A percentile compares a stretch with the other conserved stretches of the same genome.
Evolutionary conservation across 2,113 vertebrate species (phyloP).

Genomic region (Nothocercus julius): DNA sequence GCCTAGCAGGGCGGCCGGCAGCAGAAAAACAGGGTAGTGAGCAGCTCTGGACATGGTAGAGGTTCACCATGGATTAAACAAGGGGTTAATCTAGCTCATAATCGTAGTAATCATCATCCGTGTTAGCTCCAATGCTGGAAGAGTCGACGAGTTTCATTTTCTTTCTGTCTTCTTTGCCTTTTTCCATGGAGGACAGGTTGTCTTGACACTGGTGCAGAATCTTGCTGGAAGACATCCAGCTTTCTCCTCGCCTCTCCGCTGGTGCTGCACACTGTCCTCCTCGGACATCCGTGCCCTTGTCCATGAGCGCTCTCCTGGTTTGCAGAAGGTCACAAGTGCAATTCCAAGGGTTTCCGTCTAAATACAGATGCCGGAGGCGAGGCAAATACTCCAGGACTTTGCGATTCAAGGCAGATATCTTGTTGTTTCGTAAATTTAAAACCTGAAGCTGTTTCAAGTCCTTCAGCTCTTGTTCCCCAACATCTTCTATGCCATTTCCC

Average conservation of each 20-base stretch:
- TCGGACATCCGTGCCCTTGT: slow-evolving; percentile 79
- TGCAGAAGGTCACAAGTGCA: slow-evolving; percentile 82
- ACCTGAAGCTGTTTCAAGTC: slow-evolving; percentile 83
- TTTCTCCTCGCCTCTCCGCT: slow-evolving; percentile 75
- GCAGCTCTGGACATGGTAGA: neutral
- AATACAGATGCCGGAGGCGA: slow-evolving; percentile 78
- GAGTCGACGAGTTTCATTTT: slow-evolving; percentile 54
- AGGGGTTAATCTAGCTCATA: slow-evolving; percentile 78
- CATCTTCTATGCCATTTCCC: slow-evolving; percentile 78
- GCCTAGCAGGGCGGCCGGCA: neutral
- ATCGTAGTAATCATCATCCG: slow-evolving; percentile 82
- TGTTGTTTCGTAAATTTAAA: slow-evolving; percentile 85
- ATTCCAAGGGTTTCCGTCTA: slow-evolving; percentile 86
- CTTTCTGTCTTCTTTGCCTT: slow-evolving; percentile 67
- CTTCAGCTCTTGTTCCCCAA: slow-evolving; percentile 77
- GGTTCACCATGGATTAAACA: neutral
- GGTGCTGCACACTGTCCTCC: slow-evolving; percentile 78
- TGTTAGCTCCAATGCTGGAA: slow-evolving; percentile 9
- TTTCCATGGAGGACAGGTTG: slow-evolving; percentile 34
- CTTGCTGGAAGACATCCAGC: slow-evolving; percentile 82
- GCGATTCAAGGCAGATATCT: slow-evolving; percentile 76
- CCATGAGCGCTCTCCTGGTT: slow-evolving; percentile 72
- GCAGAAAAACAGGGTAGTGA: neutral
- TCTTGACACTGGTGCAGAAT: slow-evolving; percentile 77
- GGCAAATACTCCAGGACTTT: slow-evolving; percentile 76